Base-by-base conservation (phyloP, 2,113 vertebrate genomes). In the Tylochromis polylepis region DNA sequence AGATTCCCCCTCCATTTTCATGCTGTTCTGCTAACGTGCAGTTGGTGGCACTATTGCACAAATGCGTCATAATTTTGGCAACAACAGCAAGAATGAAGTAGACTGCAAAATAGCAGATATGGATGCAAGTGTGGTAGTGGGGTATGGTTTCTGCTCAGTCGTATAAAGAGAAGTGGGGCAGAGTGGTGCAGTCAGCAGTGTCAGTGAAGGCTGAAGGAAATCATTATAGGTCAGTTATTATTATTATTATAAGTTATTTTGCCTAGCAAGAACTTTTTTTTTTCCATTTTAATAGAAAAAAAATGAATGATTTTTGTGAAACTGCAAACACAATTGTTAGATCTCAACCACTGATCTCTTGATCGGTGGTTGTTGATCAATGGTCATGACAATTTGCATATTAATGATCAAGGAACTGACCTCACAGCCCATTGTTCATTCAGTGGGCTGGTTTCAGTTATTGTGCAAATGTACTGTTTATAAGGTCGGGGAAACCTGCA, bases 111-210 rank as follows among this genome's bases (percentile, higher is more conserved):
- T 31, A 31, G 46, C 70, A 77, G 4, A 51, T 29, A 20, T 29
- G 41, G 67, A 75, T 75, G 24, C 67, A 75, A 49, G 67, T 20
- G 41, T 49, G 67, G 22, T 49, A 75, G 70, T 20, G 3, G 16
- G 43, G 10, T 31, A 31, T 51, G 70, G 43, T 31, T 51, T 31
- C 43, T 77, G 16, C 43, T 77, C 16, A 77, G 70, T 16, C 18
- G 1, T 46, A 5, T 18, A 20, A 51, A 20, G 16, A 31, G 43
- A 51, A 31, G 65, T 72, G 65, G 65, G 38, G n/a, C 65, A 72
- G 65, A 72, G 38, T 72, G 65, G 22, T 72, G n/a, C 65, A 72
- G 65, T 43, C 38, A 72, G 65, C 65, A 43, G 65, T 27, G 65
- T 46, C 65, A 72, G 38, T 27, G n/a, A 27, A 72, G 14, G 65